A percentile compares a stretch with the other conserved stretches of the same genome.
These are phyloP conservation scores for Mycteria americana DNA, from an alignment of 2,797 vertebrate genomes.

Conservation along the genomic window DNA sequence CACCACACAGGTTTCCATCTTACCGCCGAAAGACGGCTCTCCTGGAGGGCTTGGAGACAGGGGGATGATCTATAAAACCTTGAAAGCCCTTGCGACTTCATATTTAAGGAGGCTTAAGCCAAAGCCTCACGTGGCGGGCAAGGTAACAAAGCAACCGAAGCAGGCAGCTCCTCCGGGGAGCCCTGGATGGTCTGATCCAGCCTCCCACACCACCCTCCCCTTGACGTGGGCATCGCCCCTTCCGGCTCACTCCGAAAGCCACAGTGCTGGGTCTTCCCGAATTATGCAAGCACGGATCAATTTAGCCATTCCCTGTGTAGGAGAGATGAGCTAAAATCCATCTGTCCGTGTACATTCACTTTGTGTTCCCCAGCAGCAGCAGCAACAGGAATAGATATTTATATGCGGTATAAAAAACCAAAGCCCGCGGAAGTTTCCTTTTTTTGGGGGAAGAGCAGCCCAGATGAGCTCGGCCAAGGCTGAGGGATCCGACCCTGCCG, in stretches of 20 bases:
- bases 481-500: rapidly evolving
- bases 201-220: neutral
- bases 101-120: neutral
- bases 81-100: neutral
- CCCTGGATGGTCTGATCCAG: neutral
- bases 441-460: rapidly evolving
- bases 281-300: rapidly evolving
- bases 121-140: neutral
- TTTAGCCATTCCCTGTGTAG: rapidly evolving
- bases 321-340: neutral
- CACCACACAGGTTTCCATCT: neutral
- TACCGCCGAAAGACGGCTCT: neutral
- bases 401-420: neutral
- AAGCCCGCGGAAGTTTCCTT: neutral
- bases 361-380: neutral
- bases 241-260: neutral
- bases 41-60: neutral
- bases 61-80: neutral
- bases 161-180: neutral
- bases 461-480: neutral
- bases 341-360: neutral
- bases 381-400: neutral
- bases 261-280: neutral
- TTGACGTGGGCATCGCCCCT: neutral
- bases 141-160: neutral